Evolutionary conservation across 1,140 invertebrate species (phyloP).

Genomic region (Pogonomyrmex barbatus): DNA sequence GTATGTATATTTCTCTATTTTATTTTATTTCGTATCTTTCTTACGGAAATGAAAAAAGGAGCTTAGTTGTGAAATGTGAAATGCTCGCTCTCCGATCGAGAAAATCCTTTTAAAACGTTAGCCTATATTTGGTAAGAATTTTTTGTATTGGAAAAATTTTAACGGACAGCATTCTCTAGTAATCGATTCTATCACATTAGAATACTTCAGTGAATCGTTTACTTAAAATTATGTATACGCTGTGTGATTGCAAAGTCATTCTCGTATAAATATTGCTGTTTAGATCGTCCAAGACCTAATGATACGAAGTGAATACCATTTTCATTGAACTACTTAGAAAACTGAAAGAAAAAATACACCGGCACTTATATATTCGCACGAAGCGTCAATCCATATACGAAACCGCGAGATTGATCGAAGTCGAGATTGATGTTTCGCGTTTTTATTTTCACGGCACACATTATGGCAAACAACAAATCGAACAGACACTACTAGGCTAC

Average conservation of each 20-base stretch:
- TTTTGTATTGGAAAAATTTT: slow-evolving; percentile 1
- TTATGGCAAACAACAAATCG: background rate
- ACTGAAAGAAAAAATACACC: background rate
- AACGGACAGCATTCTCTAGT: background rate
- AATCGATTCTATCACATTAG: background rate
- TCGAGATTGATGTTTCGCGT: background rate
- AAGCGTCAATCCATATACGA: background rate
- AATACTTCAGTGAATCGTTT: background rate
- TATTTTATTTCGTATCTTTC: slow-evolving; percentile 12
- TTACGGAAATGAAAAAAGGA: background rate
- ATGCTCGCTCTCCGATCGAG: background rate
- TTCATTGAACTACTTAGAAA: background rate
- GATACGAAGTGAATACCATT: background rate
- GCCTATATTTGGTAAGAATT: slow-evolving; percentile 16
- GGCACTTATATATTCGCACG: background rate
- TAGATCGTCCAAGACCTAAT: background rate
- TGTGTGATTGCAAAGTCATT: slow-evolving; percentile 2
- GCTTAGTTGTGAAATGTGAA: background rate
- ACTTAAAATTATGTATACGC: background rate
- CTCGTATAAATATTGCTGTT: background rate
- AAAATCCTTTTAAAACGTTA: slow-evolving; percentile 12
- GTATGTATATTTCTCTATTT: background rate
- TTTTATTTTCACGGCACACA: background rate
- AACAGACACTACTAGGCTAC: background rate
- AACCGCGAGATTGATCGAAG: background rate